phyloP scores from a whole-genome alignment of 2,888 invertebrate species.

The Brenthis hecate region DNA sequence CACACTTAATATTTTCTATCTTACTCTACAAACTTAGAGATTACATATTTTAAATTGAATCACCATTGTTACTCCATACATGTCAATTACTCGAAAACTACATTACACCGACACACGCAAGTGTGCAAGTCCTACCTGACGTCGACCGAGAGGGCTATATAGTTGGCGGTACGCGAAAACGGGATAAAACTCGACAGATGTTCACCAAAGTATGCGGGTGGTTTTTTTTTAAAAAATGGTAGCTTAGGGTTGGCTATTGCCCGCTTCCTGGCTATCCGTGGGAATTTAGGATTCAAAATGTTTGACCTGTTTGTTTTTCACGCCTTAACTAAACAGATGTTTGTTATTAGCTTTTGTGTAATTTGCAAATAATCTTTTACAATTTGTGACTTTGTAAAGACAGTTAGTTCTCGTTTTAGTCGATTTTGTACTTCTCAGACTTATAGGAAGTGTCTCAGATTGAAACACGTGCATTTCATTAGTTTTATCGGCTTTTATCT shows the following conservation, averaged over 20 bases:
- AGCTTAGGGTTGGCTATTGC: constrained; percentile 46
- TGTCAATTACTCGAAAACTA: constrained; percentile 36
- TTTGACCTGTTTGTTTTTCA: constrained; percentile 42
- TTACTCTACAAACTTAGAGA: neutral
- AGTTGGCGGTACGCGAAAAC: constrained; percentile 37
- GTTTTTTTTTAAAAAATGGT: constrained; percentile 55
- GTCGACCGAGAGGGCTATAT: constrained; percentile 44
- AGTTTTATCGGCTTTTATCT: neutral
- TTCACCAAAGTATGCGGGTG: constrained; percentile 73
- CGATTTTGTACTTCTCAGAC: neutral
- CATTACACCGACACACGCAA: constrained; percentile 36
- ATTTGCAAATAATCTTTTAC: constrained; percentile 28
- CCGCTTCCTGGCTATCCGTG: constrained; percentile 59
- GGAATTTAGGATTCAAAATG: constrained; percentile 47
- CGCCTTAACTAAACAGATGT: constrained; percentile 40
- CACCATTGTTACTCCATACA: constrained; percentile 29
- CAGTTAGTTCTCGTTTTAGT: neutral
- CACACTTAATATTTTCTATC: no score
- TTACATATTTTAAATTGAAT: constrained; percentile 20
- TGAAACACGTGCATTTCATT: constrained; percentile 4
- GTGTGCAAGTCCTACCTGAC: constrained; percentile 49
- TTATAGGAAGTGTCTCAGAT: neutral
- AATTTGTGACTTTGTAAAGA: neutral
- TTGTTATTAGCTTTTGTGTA: constrained; percentile 25
- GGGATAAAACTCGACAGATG: constrained; percentile 64